phyloP scores from a whole-genome alignment of 92 coral and sea anemone species.

The Ricordea florida region DNA sequence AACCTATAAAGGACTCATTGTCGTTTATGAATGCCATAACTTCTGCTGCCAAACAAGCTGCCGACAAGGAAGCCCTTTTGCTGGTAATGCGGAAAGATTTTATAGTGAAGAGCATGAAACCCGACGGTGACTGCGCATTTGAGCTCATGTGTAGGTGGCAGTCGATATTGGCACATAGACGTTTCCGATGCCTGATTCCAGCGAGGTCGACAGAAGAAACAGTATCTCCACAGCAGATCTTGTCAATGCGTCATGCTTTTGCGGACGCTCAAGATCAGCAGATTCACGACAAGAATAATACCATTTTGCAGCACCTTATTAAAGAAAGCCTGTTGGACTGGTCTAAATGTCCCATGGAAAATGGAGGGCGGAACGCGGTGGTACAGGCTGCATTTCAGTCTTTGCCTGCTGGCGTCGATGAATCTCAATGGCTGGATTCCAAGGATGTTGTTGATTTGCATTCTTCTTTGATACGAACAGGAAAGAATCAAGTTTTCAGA shows the following conservation, averaged over 20 bases:
- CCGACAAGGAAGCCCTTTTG: neutral
- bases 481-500: neutral
- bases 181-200: neutral
- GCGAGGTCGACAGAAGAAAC: neutral
- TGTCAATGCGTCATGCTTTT: neutral
- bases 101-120: neutral
- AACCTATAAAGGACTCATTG: neutral
- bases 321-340: neutral
- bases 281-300: neutral
- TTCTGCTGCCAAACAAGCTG: neutral
- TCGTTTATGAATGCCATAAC: neutral
- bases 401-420: neutral
- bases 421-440: neutral
- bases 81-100: neutral
- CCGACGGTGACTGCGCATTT: conserved; percentile 4
- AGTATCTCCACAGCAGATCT: neutral
- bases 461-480: neutral
- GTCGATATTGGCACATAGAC: neutral
- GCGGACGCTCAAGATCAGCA: neutral
- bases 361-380: neutral
- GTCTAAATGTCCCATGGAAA: neutral
- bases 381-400: neutral
- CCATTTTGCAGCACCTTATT: neutral
- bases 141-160: conserved; percentile 13
- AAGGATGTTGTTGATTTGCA: neutral